Conservation (phyloP, 2,888 invertebrate species). For the Standfussiana lucernea region DNA sequence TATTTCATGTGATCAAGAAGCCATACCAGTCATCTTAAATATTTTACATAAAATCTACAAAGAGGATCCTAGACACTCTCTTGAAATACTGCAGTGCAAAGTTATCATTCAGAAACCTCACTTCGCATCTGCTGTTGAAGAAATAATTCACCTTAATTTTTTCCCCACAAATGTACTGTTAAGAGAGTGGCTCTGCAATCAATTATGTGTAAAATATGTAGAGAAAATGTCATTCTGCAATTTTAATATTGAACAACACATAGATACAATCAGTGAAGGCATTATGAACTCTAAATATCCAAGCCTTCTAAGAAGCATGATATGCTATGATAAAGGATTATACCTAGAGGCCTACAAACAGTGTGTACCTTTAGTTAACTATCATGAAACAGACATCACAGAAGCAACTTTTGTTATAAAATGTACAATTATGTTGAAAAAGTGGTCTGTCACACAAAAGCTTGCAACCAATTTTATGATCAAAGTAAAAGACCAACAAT, state of each 20-base stretch:
- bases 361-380: conserved; percentile 86
- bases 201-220: conserved; percentile 81
- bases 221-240: conserved; percentile 77
- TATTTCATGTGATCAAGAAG: conserved; percentile 73
- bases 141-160: conserved; percentile 77
- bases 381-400: conserved; percentile 80
- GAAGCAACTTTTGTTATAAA: conserved; percentile 84
- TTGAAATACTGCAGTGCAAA: conserved; percentile 81
- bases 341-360: conserved; percentile 90
- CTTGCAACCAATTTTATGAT: conserved; percentile 83
- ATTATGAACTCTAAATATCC: conserved; percentile 92
- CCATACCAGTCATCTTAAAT: conserved; percentile 73
- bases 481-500: conserved; percentile 79
- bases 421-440: conserved; percentile 84
- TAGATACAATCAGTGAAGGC: conserved; percentile 88
- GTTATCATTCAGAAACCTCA: conserved; percentile 78
- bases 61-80: conserved; percentile 74
- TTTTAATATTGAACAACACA: conserved; percentile 87
- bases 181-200: conserved; percentile 82
- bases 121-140: conserved; percentile 74
- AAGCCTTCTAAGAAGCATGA: conserved; percentile 91
- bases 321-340: conserved; percentile 87
- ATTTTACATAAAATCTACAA: conserved; percentile 72
- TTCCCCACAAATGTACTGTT: conserved; percentile 78
- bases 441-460: conserved; percentile 85